These are phyloP conservation scores for Nymphalis polychloros DNA, from an alignment of 2,888 invertebrate species.

Conservation along the genomic window DNA sequence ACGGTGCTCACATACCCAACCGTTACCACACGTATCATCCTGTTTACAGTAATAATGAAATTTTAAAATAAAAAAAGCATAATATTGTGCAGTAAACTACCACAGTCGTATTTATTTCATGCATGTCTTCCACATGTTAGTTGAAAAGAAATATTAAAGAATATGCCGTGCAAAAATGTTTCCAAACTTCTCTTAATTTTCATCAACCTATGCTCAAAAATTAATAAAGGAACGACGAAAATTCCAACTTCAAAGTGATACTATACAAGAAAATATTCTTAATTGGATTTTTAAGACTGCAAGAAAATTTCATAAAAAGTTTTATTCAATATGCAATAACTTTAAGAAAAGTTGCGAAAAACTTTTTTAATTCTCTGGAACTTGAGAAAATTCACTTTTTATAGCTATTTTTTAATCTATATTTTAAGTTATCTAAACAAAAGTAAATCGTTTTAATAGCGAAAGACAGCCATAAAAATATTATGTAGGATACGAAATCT, in stretches of 20 bases:
- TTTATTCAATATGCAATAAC: conserved; percentile 5
- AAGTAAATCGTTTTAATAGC: too few relatives aligned
- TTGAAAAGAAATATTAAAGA: too few relatives aligned
- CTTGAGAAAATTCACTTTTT: not conserved
- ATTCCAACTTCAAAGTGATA: not conserved
- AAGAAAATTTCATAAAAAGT: not conserved
- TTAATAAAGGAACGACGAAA: too few relatives aligned
- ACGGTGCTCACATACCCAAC: conserved; percentile 92
- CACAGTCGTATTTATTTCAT: too few relatives aligned
- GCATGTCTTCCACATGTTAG: too few relatives aligned
- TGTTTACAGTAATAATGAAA: conserved; percentile 33
- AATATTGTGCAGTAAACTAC: too few relatives aligned
- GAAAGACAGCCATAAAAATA: too few relatives aligned
- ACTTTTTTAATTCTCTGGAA: not conserved
- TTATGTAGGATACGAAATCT: not conserved
- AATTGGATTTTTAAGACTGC: conserved; percentile 1
- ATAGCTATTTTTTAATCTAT: not conserved
- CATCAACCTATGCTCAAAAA: too few relatives aligned
- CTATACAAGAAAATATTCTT: not conserved
- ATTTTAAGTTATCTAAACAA: too few relatives aligned
- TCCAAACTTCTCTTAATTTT: too few relatives aligned
- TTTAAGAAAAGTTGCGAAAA: not conserved
- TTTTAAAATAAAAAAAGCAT: not conserved
- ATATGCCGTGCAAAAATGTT: too few relatives aligned
- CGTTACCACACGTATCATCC: conserved; percentile 85